phyloP scores from a whole-genome alignment of 2,113 vertebrate genomes.

The Columbina picui region DNA sequence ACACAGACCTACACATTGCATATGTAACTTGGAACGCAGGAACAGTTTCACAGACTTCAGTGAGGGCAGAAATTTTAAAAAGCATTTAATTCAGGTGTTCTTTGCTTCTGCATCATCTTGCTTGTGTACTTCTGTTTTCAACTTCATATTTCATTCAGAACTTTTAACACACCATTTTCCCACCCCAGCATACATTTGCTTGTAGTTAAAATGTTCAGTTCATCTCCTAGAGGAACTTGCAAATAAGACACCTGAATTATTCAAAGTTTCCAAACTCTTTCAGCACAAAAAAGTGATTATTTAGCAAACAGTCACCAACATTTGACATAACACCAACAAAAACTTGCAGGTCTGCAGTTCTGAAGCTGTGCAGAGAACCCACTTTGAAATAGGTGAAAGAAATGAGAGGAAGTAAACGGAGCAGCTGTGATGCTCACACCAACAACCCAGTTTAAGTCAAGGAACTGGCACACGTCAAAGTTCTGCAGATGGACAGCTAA shows the following conservation, averaged over 20 bases:
- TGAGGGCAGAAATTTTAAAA: neutral
- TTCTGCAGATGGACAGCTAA: neutral
- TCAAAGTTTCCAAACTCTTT: neutral
- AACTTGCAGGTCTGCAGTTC: neutral
- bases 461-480: neutral
- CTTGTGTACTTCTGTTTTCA: neutral
- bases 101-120: neutral
- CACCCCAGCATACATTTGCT: neutral
- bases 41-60: neutral
- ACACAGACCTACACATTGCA: neutral
- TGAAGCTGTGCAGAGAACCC: neutral
- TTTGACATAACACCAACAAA: neutral
- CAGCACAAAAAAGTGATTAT: neutral
- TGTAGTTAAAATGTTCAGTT: neutral
- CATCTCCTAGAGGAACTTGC: neutral
- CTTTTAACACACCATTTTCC: neutral
- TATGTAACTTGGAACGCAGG: neutral
- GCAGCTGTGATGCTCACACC: neutral
- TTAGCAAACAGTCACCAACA: neutral
- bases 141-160: neutral
- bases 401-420: neutral
- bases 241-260: neutral
- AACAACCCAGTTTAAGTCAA: neutral
- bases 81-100: neutral
- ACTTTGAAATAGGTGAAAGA: neutral